Percentiles rank a stretch among this genome's conserved stretches.
Evolutionary conservation across 2,113 vertebrate genomes (phyloP).

Genomic region (Setophaga kirtlandii): DNA sequence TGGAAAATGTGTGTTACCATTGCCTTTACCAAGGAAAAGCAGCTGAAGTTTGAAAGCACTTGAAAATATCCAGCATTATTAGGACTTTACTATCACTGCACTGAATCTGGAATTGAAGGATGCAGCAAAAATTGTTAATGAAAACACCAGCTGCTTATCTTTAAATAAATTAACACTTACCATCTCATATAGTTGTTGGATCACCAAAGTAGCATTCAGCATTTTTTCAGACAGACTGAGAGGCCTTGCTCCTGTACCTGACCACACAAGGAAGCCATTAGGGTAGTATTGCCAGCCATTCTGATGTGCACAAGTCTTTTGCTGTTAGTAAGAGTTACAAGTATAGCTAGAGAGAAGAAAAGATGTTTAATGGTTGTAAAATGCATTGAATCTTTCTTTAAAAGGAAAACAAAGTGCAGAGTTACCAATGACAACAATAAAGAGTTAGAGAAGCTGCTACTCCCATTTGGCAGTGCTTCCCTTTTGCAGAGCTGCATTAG

Average conservation of each 20-base stretch:
- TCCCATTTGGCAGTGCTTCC: slow-evolving; percentile 32
- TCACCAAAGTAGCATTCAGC: background rate
- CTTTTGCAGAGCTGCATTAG: background rate
- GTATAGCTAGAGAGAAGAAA: slow-evolving; percentile 26
- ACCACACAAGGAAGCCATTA: background rate
- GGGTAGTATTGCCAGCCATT: background rate
- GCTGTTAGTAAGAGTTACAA: slow-evolving; percentile 8
- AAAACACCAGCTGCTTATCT: background rate
- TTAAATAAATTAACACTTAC: background rate
- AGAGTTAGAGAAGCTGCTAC: slow-evolving; percentile 24
- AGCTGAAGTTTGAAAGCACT: background rate
- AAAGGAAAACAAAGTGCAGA: slow-evolving; percentile 13
- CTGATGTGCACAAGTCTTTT: background rate
- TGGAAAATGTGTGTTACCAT: background rate
- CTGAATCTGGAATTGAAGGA: background rate
- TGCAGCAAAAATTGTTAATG: background rate
- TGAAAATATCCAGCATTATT: background rate
- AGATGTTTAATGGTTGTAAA: slow-evolving; percentile 43
- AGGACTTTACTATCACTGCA: background rate
- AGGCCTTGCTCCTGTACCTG: background rate
- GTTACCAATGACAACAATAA: slow-evolving; percentile 30
- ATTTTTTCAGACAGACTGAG: background rate
- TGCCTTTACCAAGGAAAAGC: background rate
- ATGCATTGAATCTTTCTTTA: slow-evolving; percentile 45
- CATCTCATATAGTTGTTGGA: background rate